Base-by-base conservation (phyloP, 1,140 invertebrate genomes). In the Glossosoma conforme region DNA sequence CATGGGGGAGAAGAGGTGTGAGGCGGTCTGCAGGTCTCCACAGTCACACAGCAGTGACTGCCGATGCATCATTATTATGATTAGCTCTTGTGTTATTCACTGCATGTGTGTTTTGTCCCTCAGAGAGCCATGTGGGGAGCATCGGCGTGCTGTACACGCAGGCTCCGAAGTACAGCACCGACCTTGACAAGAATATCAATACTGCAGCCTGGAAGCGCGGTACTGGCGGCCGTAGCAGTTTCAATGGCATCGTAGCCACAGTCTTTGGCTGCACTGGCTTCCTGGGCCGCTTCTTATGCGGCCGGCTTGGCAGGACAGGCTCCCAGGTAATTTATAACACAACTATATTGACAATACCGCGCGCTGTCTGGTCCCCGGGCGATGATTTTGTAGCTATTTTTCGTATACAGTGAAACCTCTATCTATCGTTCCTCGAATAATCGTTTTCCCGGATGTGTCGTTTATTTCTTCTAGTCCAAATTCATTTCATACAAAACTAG, bases 201-300 rank as follows among this genome's bases (percentile, higher is more conserved):
- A 65, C 85, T n/a, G 65, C 82, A 21, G 66, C 73, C 4, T 69
- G 90, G 59, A 91, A 89, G 68, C 76, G 88, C 63, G 95, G 94
- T 15, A 92, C 89, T 30, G 95, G 95, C 24, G 95, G 95, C 24
- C 83, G 97, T 17, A 89, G 88, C 55, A 97, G 93, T 62, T 99
- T 98, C 65, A 98, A 88, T 75, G 97, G 97, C 0, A 82, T 91
- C 51, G 91, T 98, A 3, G 93, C 90, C 8, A 99, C 97, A n/a
- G 85, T 99, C 2, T 99, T 99, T 74, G 97, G 97, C 22, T 80
- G 81, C 30, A 84, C 80, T 42, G 97, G 97, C 8, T 93, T 93
- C 61, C 64, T 98, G 5, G 97, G 95, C 0, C 70, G 78, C 42
- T 83, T 86, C 75, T 77, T 99, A 13, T 85, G 87, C 61, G 97